phyloP scores from a whole-genome alignment of 2,797 vertebrate species.

The Danio albolineatus region DNA sequence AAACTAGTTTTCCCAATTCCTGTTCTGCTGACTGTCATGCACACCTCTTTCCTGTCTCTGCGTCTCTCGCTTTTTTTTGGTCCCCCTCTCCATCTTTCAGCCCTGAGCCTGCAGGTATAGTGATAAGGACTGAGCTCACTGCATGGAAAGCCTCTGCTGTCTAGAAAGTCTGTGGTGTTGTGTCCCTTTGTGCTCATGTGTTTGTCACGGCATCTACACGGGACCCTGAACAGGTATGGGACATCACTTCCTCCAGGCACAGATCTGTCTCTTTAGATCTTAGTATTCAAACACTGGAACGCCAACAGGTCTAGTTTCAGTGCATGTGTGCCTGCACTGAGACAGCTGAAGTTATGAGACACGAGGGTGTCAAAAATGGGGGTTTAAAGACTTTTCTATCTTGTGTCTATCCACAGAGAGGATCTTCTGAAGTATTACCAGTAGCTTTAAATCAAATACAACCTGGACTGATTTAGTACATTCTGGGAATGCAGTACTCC shows the following conservation, averaged over 20 bases:
- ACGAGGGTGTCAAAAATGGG: neutral
- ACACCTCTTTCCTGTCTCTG: slow-evolving; percentile 31
- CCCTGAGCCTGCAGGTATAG: slow-evolving; percentile 31
- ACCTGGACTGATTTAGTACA: neutral
- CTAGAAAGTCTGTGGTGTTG: slow-evolving; percentile 9
- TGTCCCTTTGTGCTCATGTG: neutral
- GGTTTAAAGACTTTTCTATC: neutral
- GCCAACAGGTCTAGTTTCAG: neutral
- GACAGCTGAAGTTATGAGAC: slow-evolving; percentile 4
- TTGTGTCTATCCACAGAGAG: neutral
- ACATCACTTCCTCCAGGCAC: slow-evolving; percentile 7
- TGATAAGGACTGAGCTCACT: slow-evolving; percentile 38
- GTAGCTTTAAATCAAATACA: neutral
- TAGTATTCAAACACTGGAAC: neutral
- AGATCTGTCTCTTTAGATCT: slow-evolving; percentile 14
- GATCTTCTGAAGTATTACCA: slow-evolving; percentile 5
- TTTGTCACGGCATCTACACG: neutral
- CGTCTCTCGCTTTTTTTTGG: neutral
- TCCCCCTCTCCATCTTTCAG: neutral
- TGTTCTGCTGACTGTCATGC: slow-evolving; percentile 48
- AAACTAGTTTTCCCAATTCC: slow-evolving; percentile 37
- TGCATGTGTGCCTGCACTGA: neutral
- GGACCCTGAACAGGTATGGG: slow-evolving; percentile 12
- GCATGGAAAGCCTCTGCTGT: slow-evolving; percentile 30
- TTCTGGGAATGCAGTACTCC: neutral